Percentiles rank a stretch among this genome's conserved stretches.
phyloP scores from a whole-genome alignment of 2,113 vertebrate genomes.

The Elephas maximus region DNA sequence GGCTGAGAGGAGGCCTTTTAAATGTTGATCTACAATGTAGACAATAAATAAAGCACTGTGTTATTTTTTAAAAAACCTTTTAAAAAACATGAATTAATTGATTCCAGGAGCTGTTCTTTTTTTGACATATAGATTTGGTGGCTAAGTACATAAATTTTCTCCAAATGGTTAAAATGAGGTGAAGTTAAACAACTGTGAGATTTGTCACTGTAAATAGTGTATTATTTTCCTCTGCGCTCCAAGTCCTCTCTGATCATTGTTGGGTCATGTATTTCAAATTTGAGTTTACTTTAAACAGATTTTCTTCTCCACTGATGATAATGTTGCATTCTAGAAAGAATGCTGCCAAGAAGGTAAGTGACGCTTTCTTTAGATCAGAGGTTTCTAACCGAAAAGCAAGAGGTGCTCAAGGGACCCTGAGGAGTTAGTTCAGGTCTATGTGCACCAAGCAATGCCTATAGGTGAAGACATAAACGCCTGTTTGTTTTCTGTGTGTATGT shows the following conservation, averaged over 20 bases:
- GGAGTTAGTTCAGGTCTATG: neutral
- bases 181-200: neutral
- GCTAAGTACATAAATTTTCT: neutral
- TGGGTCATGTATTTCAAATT: conserved; percentile 48
- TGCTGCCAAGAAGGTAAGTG: neutral
- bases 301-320: neutral
- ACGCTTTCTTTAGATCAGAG: neutral
- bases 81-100: neutral
- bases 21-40: neutral
- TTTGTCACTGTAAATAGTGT: neutral
- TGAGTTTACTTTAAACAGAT: neutral
- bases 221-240: neutral
- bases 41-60: neutral
- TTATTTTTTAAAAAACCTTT: neutral
- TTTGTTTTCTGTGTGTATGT: neutral
- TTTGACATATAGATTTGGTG: neutral
- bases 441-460: neutral
- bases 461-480: neutral
- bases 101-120: neutral
- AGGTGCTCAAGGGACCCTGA: neutral
- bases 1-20: conserved; percentile 14
- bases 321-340: neutral
- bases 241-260: neutral
- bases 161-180: neutral
- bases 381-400: neutral